These are phyloP conservation scores for Micronycteris hirsuta DNA, from an alignment of 2,113 vertebrate species.

Conservation along the genomic window DNA sequence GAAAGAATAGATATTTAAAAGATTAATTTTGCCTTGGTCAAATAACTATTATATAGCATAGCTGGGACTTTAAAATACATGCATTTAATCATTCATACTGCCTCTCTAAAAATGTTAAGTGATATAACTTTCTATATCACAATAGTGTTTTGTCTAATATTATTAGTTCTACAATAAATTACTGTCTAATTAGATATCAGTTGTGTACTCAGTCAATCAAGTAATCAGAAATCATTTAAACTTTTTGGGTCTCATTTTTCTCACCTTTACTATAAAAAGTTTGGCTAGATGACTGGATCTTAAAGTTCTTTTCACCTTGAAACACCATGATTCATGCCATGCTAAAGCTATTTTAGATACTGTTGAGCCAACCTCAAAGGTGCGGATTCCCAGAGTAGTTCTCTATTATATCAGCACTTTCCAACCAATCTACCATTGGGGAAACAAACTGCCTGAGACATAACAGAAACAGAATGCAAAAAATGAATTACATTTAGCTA, in stretches of 20 bases:
- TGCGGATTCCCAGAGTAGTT: not conserved
- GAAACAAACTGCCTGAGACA: constrained; percentile 2
- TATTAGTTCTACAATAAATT: not conserved
- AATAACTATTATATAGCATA: not conserved
- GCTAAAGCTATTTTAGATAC: not conserved
- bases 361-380: not conserved
- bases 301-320: not conserved
- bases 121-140: not conserved
- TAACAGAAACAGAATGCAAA: not conserved
- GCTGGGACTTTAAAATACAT: not conserved
- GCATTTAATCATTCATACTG: not conserved
- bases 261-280: not conserved
- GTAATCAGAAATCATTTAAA: constrained; percentile 15
- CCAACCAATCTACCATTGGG: not conserved
- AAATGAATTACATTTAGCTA: not conserved
- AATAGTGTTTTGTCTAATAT: not conserved
- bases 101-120: not conserved
- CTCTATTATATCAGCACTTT: not conserved
- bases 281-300: not conserved
- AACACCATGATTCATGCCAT: not conserved
- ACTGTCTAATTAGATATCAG: not conserved
- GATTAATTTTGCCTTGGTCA: not conserved
- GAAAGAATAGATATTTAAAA: not conserved
- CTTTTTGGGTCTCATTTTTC: not conserved
- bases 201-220: not conserved